phyloP scores from a whole-genome alignment of 1,140 invertebrate species.

The Scaptomyza montana region DNA sequence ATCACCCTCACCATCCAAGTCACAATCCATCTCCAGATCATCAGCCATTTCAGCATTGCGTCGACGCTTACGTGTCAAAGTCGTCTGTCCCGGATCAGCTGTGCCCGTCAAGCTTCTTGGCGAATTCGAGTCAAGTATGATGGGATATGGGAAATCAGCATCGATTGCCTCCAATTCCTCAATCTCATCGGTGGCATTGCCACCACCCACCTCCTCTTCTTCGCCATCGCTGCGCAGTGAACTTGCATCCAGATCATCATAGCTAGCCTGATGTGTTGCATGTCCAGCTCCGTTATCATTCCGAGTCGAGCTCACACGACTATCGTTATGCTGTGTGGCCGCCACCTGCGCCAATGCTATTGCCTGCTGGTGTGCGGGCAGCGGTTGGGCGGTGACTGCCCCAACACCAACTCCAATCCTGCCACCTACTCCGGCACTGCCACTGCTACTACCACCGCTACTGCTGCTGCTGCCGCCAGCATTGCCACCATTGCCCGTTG shows the following conservation, averaged over 20 bases:
- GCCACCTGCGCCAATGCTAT: conserved; percentile 24
- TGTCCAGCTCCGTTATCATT: conserved; percentile 53
- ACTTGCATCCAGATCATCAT: conserved; percentile 73
- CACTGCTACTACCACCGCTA: conserved; percentile 11
- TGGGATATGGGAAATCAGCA: conserved; percentile 79
- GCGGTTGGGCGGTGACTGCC: conserved; percentile 31
- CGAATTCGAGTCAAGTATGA: conserved; percentile 77
- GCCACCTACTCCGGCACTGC: conserved; percentile 10
- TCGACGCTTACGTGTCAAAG: conserved; percentile 53
- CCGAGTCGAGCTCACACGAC: conserved; percentile 75
- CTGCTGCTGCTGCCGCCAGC: conserved; percentile 10
- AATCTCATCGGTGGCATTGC: conserved; percentile 70
- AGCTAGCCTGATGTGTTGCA: conserved; percentile 52
- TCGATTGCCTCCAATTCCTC: conserved; percentile 81
- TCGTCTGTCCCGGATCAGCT: conserved; percentile 5
- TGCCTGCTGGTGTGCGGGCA: conserved; percentile 70
- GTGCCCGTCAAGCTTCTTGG: conserved; percentile 45
- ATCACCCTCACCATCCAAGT: conserved; percentile 54
- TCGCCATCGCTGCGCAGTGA: conserved; percentile 69
- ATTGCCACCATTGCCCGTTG: conserved; percentile 31
- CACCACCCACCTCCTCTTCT: conserved; percentile 49
- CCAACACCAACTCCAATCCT: conserved; percentile 30
- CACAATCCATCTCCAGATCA: conserved; percentile 47
- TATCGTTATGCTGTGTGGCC: conserved; percentile 62
- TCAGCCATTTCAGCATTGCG: conserved; percentile 53